phyloP scores from a whole-genome alignment of 2,888 invertebrate species.

The Plagiodera versicolora region DNA sequence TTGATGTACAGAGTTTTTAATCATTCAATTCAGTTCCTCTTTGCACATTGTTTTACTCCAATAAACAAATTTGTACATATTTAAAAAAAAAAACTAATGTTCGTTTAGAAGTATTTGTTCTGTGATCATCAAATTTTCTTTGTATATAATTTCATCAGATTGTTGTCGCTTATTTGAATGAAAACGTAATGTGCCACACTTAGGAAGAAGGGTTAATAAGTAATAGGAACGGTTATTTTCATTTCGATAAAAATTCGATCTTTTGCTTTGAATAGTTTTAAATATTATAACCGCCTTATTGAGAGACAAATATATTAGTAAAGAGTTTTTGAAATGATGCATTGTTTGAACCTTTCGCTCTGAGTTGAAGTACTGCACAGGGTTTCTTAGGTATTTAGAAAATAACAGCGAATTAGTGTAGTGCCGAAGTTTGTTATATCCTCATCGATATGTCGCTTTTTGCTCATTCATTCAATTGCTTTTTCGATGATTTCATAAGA shows the following conservation, averaged over 20 bases:
- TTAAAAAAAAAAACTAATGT: slow-evolving; percentile 35
- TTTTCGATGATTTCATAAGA: slow-evolving; percentile 26
- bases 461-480: slow-evolving; percentile 17
- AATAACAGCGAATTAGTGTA: slow-evolving; percentile 49
- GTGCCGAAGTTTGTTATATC: slow-evolving; percentile 36
- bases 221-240: background rate
- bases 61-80: slow-evolving; percentile 39
- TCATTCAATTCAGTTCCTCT: slow-evolving; percentile 28
- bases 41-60: slow-evolving; percentile 26
- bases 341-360: slow-evolving; percentile 35
- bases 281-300: slow-evolving; percentile 41
- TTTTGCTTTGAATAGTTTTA: slow-evolving; percentile 32
- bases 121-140: slow-evolving; percentile 41
- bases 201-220: background rate
- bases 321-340: slow-evolving; percentile 25
- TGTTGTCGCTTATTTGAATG: slow-evolving; percentile 10
- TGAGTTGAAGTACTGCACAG: slow-evolving; percentile 47
- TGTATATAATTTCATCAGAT: slow-evolving; percentile 34
- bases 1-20: slow-evolving; percentile 31
- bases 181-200: slow-evolving; percentile 4
- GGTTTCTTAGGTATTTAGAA: slow-evolving; percentile 44
- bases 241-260: slow-evolving; percentile 5
- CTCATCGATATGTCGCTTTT: slow-evolving; percentile 35
- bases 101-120: slow-evolving; percentile 39
- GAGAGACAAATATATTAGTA: slow-evolving; percentile 45